These are phyloP conservation scores for Mormyrops boulengeri DNA, from an alignment of 2,797 vertebrate species.

Conservation along the genomic window DNA sequence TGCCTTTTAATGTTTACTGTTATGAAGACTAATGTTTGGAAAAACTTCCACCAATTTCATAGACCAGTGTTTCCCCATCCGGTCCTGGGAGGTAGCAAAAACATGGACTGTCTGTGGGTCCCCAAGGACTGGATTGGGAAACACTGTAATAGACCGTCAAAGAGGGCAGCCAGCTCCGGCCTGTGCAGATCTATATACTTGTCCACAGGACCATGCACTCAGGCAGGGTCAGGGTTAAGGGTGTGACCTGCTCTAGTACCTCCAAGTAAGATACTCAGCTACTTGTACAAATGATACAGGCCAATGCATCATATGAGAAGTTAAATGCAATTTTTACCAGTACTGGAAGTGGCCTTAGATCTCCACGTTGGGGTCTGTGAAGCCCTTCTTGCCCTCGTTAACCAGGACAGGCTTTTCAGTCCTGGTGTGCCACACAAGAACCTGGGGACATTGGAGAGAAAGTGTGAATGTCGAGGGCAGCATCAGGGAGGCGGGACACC, in stretches of 20 bases:
- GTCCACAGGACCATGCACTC: background rate
- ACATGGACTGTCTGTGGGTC: background rate
- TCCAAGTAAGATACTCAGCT: background rate
- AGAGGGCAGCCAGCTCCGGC: background rate
- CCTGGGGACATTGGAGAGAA: slow-evolving; percentile 47
- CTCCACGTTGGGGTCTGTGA: slow-evolving; percentile 75
- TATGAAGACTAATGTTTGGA: background rate
- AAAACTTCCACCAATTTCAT: background rate
- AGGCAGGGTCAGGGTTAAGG: background rate
- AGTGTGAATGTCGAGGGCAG: background rate
- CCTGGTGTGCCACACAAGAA: slow-evolving; percentile 85
- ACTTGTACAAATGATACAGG: background rate
- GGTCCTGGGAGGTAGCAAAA: background rate
- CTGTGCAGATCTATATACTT: background rate
- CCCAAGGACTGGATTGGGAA: background rate
- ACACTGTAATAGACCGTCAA: background rate
- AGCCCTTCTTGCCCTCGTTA: slow-evolving; percentile 82
- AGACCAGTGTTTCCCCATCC: background rate
- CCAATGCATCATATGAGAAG: background rate
- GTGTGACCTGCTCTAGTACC: background rate
- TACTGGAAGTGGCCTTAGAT: slow-evolving; percentile 56
- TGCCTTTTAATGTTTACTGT: background rate
- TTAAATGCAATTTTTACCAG: slow-evolving; percentile 40
- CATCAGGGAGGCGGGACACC: background rate
- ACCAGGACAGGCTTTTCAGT: slow-evolving; percentile 77